Percentiles rank a stretch among this genome's conserved stretches.
These are phyloP conservation scores for Mormyrus proboscirostris DNA, from an alignment of 2,797 vertebrate genomes.

Conservation along the genomic window DNA sequence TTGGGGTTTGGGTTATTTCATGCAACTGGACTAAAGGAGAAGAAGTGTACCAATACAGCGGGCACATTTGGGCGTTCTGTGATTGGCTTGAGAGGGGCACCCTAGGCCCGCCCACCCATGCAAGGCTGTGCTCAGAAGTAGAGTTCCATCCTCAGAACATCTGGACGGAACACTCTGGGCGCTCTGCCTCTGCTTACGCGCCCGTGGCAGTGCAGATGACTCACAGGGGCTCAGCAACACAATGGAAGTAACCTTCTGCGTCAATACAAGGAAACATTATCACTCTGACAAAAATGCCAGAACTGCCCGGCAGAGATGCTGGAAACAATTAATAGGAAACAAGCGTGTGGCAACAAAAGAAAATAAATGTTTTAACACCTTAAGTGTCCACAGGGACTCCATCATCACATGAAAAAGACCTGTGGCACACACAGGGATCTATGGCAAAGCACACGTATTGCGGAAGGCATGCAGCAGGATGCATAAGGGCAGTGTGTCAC, in stretches of 20 bases:
- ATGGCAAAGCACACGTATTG: background rate
- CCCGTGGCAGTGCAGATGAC: constrained; percentile 29
- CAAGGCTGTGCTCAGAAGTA: background rate
- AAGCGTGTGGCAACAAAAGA: constrained; percentile 28
- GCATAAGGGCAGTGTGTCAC: background rate
- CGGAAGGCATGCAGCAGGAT: background rate
- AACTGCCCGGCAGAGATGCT: constrained; percentile 26
- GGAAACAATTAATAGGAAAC: constrained; percentile 36
- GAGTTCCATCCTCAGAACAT: constrained; percentile 19
- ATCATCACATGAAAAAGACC: constrained; percentile 18
- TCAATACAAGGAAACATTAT: constrained; percentile 37
- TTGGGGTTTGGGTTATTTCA: background rate
- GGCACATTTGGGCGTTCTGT: background rate
- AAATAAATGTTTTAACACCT: constrained; percentile 26
- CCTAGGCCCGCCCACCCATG: background rate
- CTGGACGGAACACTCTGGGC: constrained; percentile 26
- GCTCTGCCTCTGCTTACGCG: constrained; percentile 28
- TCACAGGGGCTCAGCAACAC: constrained; percentile 21
- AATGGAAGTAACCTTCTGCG: constrained; percentile 24
- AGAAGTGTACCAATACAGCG: background rate
- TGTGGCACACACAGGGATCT: background rate
- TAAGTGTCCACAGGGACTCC: constrained; percentile 25
- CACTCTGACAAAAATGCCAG: constrained; percentile 26
- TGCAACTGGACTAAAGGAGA: constrained; percentile 8
- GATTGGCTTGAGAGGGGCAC: background rate